Conservation (phyloP, 35 echinoderm and acorn worm species). For the Diadema setosum region DNA sequence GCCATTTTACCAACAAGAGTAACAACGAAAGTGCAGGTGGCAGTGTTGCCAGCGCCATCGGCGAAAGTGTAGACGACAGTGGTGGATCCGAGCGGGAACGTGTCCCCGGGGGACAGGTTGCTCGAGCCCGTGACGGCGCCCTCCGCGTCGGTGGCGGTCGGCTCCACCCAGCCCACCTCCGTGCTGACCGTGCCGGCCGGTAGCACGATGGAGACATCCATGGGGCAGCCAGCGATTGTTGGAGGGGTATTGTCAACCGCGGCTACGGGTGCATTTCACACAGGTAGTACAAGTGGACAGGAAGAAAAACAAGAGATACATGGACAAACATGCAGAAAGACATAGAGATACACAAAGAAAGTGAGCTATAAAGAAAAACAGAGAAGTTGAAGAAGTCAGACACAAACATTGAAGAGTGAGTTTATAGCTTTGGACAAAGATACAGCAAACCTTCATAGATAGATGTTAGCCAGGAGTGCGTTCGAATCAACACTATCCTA, state of each 20-base stretch:
- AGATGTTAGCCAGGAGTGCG: too few relatives aligned
- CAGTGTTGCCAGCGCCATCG: slow-evolving; percentile 30
- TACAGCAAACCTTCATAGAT: too few relatives aligned
- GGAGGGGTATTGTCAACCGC: not conserved
- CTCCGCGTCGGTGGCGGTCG: slow-evolving; percentile 42
- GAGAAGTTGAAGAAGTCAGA: too few relatives aligned
- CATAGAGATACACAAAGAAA: too few relatives aligned
- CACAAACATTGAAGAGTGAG: too few relatives aligned
- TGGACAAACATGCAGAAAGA: not conserved
- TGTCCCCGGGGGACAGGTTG: slow-evolving; percentile 23
- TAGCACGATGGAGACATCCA: not conserved
- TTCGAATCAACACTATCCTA: too few relatives aligned
- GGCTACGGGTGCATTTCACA: not conserved
- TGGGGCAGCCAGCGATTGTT: slow-evolving; percentile 5
- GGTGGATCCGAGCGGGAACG: slow-evolving; percentile 38
- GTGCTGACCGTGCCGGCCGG: not conserved
- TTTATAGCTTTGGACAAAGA: too few relatives aligned
- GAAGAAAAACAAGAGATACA: not conserved
- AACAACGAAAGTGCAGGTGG: slow-evolving; percentile 36
- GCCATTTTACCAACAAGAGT: slow-evolving; percentile 5
- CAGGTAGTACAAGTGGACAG: not conserved
- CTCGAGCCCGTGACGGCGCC: not conserved
- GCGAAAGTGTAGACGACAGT: slow-evolving; percentile 34
- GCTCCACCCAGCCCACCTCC: slow-evolving; percentile 1
- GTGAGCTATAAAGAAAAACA: too few relatives aligned